A percentile compares a stretch with the other conserved stretches of the same genome.
These are phyloP conservation scores for Cremastinae sp. DNA, from an alignment of 2,888 invertebrate species.

Conservation along the genomic window DNA sequence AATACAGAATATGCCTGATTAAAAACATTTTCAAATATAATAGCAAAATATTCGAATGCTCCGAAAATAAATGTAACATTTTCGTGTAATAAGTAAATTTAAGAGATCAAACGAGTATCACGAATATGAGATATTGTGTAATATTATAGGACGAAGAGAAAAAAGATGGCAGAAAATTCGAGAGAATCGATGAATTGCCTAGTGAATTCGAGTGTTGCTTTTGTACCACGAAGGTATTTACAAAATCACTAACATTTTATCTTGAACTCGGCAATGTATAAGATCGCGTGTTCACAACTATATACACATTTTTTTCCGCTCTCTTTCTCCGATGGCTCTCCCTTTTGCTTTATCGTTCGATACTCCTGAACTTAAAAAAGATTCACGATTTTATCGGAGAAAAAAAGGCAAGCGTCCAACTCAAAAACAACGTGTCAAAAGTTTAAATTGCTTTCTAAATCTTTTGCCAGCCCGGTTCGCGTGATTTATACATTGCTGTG, in stretches of 20 bases:
- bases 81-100: constrained; percentile 6
- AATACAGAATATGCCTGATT: too few relatives aligned
- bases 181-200: constrained; percentile 93
- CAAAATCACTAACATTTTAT: constrained; percentile 70
- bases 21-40: too few relatives aligned
- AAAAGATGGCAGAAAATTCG: constrained; percentile 84
- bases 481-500: constrained; percentile 54
- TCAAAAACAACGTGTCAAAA: constrained; percentile 36
- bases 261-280: constrained; percentile 56
- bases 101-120: constrained; percentile 47
- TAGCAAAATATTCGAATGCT: constrained; percentile 52
- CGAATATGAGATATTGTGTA: constrained; percentile 71
- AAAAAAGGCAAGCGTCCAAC: constrained; percentile 5
- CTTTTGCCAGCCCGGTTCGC: constrained; percentile 18
- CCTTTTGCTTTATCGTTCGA: constrained; percentile 1
- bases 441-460: constrained; percentile 44
- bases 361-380: constrained; percentile 6
- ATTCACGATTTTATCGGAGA: constrained; percentile 53
- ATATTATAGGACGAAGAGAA: constrained; percentile 83
- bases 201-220: constrained; percentile 98
- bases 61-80: constrained; percentile 30
- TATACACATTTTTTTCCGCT: neutral
- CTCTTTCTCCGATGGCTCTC: constrained; percentile 25
- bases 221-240: constrained; percentile 95
- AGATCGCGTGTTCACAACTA: constrained; percentile 25